Evolutionary conservation across 2,888 invertebrate genomes (phyloP).

Genomic region (Drosophila aldrichi): DNA sequence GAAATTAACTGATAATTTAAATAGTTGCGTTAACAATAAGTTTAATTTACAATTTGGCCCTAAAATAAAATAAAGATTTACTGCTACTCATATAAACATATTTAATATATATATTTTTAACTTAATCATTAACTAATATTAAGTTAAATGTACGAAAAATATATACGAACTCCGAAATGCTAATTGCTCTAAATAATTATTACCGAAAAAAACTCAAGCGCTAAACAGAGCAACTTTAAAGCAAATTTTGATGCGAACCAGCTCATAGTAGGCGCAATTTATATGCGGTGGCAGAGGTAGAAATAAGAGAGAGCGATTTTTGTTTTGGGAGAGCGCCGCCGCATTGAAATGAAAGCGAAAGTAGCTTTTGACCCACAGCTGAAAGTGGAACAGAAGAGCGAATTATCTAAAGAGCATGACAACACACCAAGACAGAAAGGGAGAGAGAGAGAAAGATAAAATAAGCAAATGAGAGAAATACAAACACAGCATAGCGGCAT

Average conservation of each 20-base stretch:
- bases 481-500: slow-evolving; percentile 14
- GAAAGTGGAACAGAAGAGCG: slow-evolving; percentile 54
- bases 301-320: background rate
- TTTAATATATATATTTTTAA: background rate
- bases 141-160: background rate
- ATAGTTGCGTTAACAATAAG: too few relatives aligned
- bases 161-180: background rate
- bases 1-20: background rate
- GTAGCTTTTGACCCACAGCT: slow-evolving; percentile 62
- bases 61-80: background rate
- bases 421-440: slow-evolving; percentile 8
- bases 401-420: slow-evolving; percentile 23
- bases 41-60: background rate
- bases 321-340: slow-evolving; percentile 49
- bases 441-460: slow-evolving; percentile 27
- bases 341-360: slow-evolving; percentile 69
- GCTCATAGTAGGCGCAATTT: background rate
- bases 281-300: background rate
- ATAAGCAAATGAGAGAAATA: background rate
- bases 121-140: background rate
- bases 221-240: slow-evolving; percentile 31
- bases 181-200: slow-evolving; percentile 27
- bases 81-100: background rate
- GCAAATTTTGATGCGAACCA: slow-evolving; percentile 4
- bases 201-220: slow-evolving; percentile 38